Conservation (phyloP, 2,113 vertebrate species). For the Cyprinodon variegatus region DNA sequence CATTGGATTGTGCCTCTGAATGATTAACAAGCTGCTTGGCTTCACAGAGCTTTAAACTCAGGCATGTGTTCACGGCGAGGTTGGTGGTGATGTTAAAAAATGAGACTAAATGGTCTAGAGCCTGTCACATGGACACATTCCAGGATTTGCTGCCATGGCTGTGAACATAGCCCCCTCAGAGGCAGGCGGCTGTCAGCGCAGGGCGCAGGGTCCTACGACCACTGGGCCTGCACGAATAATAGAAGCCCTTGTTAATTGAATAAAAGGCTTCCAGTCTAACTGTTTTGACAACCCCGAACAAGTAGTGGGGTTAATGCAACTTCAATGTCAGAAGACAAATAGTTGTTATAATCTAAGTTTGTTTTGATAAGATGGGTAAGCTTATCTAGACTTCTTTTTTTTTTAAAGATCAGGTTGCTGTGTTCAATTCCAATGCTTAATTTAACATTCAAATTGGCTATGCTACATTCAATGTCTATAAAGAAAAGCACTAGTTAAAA, state of each 20-base stretch:
- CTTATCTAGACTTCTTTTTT: background rate
- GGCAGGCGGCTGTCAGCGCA: constrained; percentile 50
- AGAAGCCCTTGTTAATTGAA: constrained; percentile 60
- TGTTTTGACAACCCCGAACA: constrained; percentile 33
- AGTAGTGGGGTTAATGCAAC: constrained; percentile 32
- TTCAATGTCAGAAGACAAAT: constrained; percentile 27
- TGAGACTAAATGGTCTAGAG: constrained; percentile 72
- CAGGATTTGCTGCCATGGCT: constrained; percentile 68
- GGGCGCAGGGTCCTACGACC: constrained; percentile 34
- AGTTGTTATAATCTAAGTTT: background rate
- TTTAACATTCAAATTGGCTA: too few relatives aligned
- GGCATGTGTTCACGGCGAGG: constrained; percentile 53
- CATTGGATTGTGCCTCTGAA: constrained; percentile 52
- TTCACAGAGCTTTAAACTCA: constrained; percentile 58
- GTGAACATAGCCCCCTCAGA: constrained; percentile 51
- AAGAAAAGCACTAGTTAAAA: too few relatives aligned
- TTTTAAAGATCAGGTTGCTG: too few relatives aligned
- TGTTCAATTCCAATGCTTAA: too few relatives aligned
- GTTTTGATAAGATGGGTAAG: background rate
- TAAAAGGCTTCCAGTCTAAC: constrained; percentile 32
- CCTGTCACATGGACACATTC: constrained; percentile 81
- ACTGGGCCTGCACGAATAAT: constrained; percentile 45
- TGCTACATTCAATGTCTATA: too few relatives aligned
- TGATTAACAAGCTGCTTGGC: constrained; percentile 72
- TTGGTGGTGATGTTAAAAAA: constrained; percentile 64